These are phyloP conservation scores for Busseola fusca DNA, from an alignment of 2,888 invertebrate species.

Conservation along the genomic window DNA sequence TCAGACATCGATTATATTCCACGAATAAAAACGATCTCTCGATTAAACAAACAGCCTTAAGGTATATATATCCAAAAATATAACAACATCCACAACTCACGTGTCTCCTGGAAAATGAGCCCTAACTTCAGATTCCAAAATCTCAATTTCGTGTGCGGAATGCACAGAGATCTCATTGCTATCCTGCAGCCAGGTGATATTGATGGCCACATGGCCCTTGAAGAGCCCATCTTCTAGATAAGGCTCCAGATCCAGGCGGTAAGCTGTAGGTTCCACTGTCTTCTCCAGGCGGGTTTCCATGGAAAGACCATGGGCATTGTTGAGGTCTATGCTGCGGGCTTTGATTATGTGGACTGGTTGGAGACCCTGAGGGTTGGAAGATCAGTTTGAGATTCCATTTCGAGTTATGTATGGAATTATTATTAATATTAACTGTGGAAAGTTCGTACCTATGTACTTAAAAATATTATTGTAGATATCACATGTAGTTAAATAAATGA, in stretches of 20 bases:
- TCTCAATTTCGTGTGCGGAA: conserved; percentile 90
- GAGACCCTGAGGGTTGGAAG: conserved; percentile 55
- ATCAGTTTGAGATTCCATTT: neutral
- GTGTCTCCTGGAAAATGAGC: conserved; percentile 68
- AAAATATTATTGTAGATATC: too few relatives aligned
- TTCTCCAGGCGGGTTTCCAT: conserved; percentile 90
- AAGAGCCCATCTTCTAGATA: conserved; percentile 91
- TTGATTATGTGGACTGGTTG: conserved; percentile 77
- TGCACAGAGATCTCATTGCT: conserved; percentile 91
- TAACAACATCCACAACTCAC: conserved; percentile 65
- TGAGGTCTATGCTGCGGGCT: conserved; percentile 91
- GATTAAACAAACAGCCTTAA: neutral
- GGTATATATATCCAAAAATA: neutral
- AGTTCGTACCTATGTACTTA: neutral
- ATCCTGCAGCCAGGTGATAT: conserved; percentile 90
- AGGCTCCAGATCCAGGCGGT: conserved; percentile 91
- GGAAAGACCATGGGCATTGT: conserved; percentile 91
- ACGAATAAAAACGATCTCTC: too few relatives aligned
- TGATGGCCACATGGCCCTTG: conserved; percentile 91
- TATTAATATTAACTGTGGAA: too few relatives aligned
- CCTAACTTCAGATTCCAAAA: conserved; percentile 87
- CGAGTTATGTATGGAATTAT: neutral
- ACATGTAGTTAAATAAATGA: neutral
- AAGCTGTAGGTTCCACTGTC: conserved; percentile 90
- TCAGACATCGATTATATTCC: too few relatives aligned